These are phyloP conservation scores for Neria commutata DNA, from an alignment of 2,888 invertebrate species.

Conservation along the genomic window DNA sequence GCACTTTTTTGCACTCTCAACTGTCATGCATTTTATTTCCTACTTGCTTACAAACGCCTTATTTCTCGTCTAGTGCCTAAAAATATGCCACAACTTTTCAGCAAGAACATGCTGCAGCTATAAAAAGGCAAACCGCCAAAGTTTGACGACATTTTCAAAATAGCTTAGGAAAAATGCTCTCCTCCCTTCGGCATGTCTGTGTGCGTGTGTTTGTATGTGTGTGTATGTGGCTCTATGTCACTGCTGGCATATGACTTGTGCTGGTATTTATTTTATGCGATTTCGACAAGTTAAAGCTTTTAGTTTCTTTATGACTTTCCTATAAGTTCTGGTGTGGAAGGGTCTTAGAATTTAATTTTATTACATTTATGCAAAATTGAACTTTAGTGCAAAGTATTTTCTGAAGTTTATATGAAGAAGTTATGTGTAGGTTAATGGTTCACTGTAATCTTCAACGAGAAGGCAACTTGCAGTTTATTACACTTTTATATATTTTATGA, in stretches of 20 bases:
- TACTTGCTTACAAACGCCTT: neutral
- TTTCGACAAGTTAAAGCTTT: conserved; percentile 38
- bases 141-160: too few relatives aligned
- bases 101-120: neutral
- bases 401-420: too few relatives aligned
- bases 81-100: neutral
- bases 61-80: neutral
- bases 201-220: neutral
- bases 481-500: neutral
- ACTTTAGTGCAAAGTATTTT: neutral
- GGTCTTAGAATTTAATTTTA: conserved; percentile 4
- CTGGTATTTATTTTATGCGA: conserved; percentile 42
- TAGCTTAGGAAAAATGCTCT: neutral
- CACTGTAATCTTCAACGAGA: too few relatives aligned
- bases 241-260: conserved; percentile 35
- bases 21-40: neutral
- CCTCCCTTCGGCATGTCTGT: neutral
- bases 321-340: conserved; percentile 37
- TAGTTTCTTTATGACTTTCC: conserved; percentile 40
- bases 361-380: neutral
- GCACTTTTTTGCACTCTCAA: too few relatives aligned
- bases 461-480: neutral
- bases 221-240: conserved; percentile 37
- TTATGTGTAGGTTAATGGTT: too few relatives aligned
- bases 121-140: neutral